These are phyloP conservation scores for Microcaecilia unicolor DNA, from an alignment of 2,797 vertebrate species.

Conservation along the genomic window DNA sequence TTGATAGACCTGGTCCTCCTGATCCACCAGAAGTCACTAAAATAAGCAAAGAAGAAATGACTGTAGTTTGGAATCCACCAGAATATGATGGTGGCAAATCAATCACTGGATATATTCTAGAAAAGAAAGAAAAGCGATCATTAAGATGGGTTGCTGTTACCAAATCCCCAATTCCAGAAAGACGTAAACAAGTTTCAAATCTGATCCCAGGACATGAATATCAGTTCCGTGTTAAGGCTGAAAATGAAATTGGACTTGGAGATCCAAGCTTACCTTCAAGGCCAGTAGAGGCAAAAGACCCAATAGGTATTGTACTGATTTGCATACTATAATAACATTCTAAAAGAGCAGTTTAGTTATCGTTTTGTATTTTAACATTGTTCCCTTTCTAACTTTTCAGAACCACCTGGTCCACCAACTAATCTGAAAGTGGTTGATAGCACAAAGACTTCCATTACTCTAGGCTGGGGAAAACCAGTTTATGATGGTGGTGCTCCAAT, in stretches of 20 bases:
- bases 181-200: slow-evolving; percentile 80
- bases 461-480: slow-evolving; percentile 86
- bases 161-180: slow-evolving; percentile 75
- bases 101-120: slow-evolving; percentile 86
- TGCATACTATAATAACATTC: not conserved
- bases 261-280: slow-evolving; percentile 85
- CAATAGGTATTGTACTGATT: slow-evolving; percentile 66
- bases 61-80: slow-evolving; percentile 86
- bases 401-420: slow-evolving; percentile 86
- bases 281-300: slow-evolving; percentile 82
- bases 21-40: slow-evolving; percentile 86
- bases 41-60: slow-evolving; percentile 90
- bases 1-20: slow-evolving; percentile 76
- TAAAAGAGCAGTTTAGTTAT: not conserved
- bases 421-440: slow-evolving; percentile 89
- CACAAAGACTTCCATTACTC: slow-evolving; percentile 74
- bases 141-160: slow-evolving; percentile 85
- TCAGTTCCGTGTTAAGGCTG: slow-evolving; percentile 94
- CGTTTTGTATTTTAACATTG: slow-evolving; percentile 4
- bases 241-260: slow-evolving; percentile 91
- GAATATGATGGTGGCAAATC: slow-evolving; percentile 90
- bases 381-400: slow-evolving; percentile 54
- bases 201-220: slow-evolving; percentile 90
- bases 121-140: slow-evolving; percentile 86
- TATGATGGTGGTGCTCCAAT: slow-evolving; percentile 90